A percentile compares a stretch with the other conserved stretches of the same genome.
Conservation (phyloP, 2,113 vertebrate species). For the Trachemys scripta region DNA sequence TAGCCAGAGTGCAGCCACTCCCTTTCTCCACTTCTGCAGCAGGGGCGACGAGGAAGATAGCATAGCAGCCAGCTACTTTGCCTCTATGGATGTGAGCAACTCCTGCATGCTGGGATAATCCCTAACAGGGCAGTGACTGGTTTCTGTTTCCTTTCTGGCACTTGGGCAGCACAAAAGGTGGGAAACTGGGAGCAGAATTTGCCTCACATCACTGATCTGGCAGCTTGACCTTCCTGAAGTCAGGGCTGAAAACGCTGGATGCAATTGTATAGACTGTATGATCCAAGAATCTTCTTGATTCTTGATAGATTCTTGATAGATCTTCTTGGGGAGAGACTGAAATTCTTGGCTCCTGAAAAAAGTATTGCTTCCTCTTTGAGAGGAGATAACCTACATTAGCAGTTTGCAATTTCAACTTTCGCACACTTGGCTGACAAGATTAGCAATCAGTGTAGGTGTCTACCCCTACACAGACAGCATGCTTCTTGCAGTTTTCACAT, state of each 20-base stretch:
- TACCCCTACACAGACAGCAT: slow-evolving; percentile 43
- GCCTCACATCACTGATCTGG: background rate
- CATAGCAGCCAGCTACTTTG: background rate
- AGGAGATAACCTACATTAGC: background rate
- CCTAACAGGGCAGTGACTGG: background rate
- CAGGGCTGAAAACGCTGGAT: background rate
- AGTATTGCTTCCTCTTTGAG: background rate
- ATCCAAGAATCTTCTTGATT: too few relatives aligned
- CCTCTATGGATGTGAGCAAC: background rate
- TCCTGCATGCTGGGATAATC: background rate
- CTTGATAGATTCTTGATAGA: too few relatives aligned
- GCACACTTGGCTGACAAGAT: slow-evolving; percentile 4
- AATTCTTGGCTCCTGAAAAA: slow-evolving; percentile 3
- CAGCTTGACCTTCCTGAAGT: background rate
- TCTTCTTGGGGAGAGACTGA: background rate
- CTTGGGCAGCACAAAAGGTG: background rate
- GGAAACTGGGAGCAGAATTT: background rate
- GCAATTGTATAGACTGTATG: background rate
- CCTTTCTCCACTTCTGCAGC: background rate
- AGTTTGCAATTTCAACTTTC: slow-evolving; percentile 16
- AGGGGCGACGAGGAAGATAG: background rate
- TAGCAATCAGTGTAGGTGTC: slow-evolving; percentile 21
- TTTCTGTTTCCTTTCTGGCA: background rate
- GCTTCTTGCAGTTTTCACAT: slow-evolving; percentile 22
- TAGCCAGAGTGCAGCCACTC: background rate